Conservation (phyloP, 2,888 invertebrate genomes). For the Drosophila nigricruria region DNA sequence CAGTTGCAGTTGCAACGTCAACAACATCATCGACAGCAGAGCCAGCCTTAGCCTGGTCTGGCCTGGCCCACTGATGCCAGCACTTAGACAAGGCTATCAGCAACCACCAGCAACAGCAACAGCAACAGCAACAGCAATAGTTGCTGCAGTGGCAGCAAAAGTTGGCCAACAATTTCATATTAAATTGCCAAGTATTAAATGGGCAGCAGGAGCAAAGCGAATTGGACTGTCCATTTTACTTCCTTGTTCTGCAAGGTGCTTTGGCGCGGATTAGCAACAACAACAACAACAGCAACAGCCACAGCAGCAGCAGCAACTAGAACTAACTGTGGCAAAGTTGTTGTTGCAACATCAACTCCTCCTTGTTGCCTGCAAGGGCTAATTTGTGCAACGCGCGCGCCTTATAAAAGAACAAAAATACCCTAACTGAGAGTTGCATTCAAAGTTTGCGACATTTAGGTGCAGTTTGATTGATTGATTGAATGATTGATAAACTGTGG, state of each 20-base stretch:
- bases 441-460: not conserved
- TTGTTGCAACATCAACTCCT: conserved; percentile 44
- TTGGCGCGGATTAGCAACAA: conserved; percentile 67
- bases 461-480: not conserved
- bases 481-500: not conserved
- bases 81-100: conserved; percentile 82
- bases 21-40: conserved; percentile 63
- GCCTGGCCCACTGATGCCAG: conserved; percentile 73
- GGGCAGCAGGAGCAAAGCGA: conserved; percentile 55
- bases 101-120: conserved; percentile 68
- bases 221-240: conserved; percentile 64
- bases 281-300: conserved; percentile 29
- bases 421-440: conserved; percentile 3
- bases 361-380: conserved; percentile 79
- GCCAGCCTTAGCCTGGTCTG: conserved; percentile 25
- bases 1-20: conserved; percentile 61
- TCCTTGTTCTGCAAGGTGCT: conserved; percentile 78
- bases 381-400: conserved; percentile 68
- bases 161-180: conserved; percentile 82
- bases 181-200: conserved; percentile 83
- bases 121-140: conserved; percentile 16
- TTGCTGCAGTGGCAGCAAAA: conserved; percentile 49
- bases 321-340: conserved; percentile 36
- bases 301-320: conserved; percentile 16
- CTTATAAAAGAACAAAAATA: conserved; percentile 1